phyloP scores from a whole-genome alignment of 1,140 invertebrate species.

The Monomorium pharaonis region DNA sequence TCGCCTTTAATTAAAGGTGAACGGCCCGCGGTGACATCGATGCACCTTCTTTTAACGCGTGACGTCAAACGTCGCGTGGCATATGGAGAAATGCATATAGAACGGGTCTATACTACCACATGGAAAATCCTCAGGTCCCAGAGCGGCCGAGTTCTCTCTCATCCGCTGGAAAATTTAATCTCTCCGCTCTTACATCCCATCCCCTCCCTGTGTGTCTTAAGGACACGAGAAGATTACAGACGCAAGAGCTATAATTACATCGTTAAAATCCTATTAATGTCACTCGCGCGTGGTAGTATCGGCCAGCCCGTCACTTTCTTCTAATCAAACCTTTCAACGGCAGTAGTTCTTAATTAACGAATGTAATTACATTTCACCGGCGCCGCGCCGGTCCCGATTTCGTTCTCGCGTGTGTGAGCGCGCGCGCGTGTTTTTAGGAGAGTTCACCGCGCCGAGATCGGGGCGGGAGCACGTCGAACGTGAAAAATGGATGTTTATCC shows the following conservation, averaged over 20 bases:
- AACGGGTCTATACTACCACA: not conserved
- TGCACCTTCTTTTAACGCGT: constrained; percentile 8
- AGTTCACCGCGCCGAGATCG: not conserved
- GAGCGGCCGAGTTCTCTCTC: not conserved
- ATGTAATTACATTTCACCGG: constrained; percentile 19
- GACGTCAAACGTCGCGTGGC: not conserved
- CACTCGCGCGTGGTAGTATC: not conserved
- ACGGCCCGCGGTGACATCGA: constrained; percentile 33
- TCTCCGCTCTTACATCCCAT: not conserved
- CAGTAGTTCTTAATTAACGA: constrained; percentile 24
- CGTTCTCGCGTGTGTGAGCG: not conserved
- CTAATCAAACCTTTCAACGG: constrained; percentile 1
- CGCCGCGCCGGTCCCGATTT: constrained; percentile 7
- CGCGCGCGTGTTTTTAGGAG: not conserved
- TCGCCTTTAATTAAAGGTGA: constrained; percentile 56
- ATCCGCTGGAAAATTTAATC: not conserved
- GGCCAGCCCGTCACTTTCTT: constrained; percentile 7
- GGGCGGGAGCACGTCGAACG: constrained; percentile 29
- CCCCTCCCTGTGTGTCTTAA: too few relatives aligned
- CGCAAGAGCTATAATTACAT: not conserved
- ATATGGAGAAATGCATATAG: not conserved
- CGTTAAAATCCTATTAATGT: constrained; percentile 33
- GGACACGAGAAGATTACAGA: not conserved
- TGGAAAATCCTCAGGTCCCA: not conserved
- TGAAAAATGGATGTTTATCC: constrained; percentile 55